Evolutionary conservation across 1,140 invertebrate species (phyloP), one percentile per base, ranked within the genome.

Genomic region (Megalonaias nervosa): DNA sequence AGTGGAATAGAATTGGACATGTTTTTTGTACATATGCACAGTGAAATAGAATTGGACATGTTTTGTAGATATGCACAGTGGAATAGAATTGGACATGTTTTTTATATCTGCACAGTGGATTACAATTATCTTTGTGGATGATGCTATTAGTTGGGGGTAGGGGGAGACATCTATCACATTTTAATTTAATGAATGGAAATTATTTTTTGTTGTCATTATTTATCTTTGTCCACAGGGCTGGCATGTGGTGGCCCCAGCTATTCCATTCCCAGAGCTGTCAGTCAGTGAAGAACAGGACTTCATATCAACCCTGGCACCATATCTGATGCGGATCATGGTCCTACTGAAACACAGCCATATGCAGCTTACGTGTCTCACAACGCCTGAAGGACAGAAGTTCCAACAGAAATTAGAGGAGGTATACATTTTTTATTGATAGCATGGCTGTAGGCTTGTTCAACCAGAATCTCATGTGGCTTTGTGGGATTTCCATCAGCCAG

Each of bases 281-380:
- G 48, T 55, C 17, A 79, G 81, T 26, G 84, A 84, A 38, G 80
- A 82, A 23, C 67, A 81, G 38, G 38, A 61, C 12, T 81, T 80
- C 31, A 66, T 86, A 13, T 75, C 80, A 19, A 75, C 56, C n/a
- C 74, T 82, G 26, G 81, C 86, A 9, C 80, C 85, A 12, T 88
- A 84, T 72, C 67, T 79, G 57, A 83, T 77, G 12, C 76, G 86
- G 6, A 64, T 88, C 15, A 77, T 83, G 61, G 80, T 84, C 31
- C 81, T 88, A 21, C 73, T 86, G 5, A 86, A 85, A 74, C 77
- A 88, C 73, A 78, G 83, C 23, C 82, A 77, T 48, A 56, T 84
- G 16, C 64, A 81, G 21, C 70, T 88, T 23, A 81, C 74, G 15
- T 77, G 82, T 61, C 59, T 88, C 19, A 83, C 77, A 21, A 84